Percentiles rank a stretch among this genome's conserved stretches.
phyloP scores from a whole-genome alignment of 2,113 vertebrate genomes.

The Tachuris rubrigastra region DNA sequence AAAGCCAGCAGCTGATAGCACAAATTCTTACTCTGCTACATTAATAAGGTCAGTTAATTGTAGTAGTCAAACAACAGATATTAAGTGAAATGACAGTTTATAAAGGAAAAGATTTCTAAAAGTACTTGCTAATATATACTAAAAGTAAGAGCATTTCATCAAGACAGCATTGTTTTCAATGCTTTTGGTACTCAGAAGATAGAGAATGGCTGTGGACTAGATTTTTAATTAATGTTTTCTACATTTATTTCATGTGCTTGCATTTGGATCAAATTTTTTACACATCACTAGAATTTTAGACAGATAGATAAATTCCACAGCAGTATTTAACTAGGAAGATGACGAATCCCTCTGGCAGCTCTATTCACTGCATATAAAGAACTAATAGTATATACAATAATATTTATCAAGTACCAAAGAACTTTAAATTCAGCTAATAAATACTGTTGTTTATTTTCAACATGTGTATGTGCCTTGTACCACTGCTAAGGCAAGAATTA shows the following conservation, averaged over 20 bases:
- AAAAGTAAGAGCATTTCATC: neutral
- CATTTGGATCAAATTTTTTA: neutral
- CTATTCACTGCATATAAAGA: neutral
- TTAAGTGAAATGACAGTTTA: neutral
- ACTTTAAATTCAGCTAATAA: neutral
- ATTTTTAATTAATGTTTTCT: neutral
- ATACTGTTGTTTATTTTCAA: neutral
- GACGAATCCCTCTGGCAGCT: neutral
- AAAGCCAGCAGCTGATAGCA: neutral
- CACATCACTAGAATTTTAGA: neutral
- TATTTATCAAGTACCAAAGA: neutral
- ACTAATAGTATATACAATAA: neutral
- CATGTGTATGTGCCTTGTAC: neutral
- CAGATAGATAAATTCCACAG: neutral
- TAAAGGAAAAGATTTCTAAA: neutral
- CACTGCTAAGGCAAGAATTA: neutral
- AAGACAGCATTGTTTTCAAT: neutral
- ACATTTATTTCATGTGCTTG: neutral
- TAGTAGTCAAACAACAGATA: neutral
- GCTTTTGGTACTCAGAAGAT: neutral
- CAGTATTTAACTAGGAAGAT: neutral
- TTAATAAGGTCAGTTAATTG: neutral
- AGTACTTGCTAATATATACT: neutral
- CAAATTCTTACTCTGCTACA: neutral
- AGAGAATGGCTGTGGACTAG: neutral